These are phyloP conservation scores for Garra rufa DNA, from an alignment of 2,113 vertebrate species.

Conservation along the genomic window DNA sequence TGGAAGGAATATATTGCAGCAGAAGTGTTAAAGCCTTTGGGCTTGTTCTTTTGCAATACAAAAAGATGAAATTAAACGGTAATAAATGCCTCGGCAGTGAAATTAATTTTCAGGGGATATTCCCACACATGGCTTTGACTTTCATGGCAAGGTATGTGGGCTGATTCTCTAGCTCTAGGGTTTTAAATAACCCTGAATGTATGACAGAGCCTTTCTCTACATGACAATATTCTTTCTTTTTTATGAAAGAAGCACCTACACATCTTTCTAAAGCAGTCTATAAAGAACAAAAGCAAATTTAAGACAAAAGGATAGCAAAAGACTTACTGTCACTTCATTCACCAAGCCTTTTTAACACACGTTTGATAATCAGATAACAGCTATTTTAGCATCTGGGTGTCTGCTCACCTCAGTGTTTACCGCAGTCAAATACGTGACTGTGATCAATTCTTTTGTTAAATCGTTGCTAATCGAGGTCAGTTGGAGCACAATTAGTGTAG, in stretches of 20 bases:
- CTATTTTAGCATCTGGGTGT: neutral
- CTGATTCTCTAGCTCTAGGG: slow-evolving; percentile 20
- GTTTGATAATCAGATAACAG: neutral
- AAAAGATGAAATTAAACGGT: slow-evolving; percentile 46
- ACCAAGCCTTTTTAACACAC: neutral
- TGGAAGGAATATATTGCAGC: neutral
- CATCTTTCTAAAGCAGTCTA: neutral
- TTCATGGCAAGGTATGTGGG: slow-evolving; percentile 22
- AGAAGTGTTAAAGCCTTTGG: slow-evolving; percentile 24
- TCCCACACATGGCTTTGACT: slow-evolving; percentile 30
- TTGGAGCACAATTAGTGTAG: neutral
- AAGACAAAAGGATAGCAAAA: neutral
- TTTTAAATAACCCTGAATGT: slow-evolving; percentile 22
- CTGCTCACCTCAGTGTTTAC: neutral
- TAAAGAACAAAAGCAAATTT: neutral
- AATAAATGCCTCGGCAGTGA: slow-evolving; percentile 43
- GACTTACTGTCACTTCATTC: neutral
- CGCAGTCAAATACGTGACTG: slow-evolving; percentile 24
- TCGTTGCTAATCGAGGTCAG: slow-evolving; percentile 18
- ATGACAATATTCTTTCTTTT: neutral
- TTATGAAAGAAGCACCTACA: slow-evolving; percentile 11
- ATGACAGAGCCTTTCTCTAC: neutral
- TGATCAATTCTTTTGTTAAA: slow-evolving; percentile 25
- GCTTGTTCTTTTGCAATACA: slow-evolving; percentile 26
- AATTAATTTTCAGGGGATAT: slow-evolving; percentile 47